Percentiles rank a stretch among this genome's conserved stretches.
These are phyloP conservation scores for Pseudomyrmex flavicornis DNA, from an alignment of 1,140 invertebrate species.

Conservation along the genomic window DNA sequence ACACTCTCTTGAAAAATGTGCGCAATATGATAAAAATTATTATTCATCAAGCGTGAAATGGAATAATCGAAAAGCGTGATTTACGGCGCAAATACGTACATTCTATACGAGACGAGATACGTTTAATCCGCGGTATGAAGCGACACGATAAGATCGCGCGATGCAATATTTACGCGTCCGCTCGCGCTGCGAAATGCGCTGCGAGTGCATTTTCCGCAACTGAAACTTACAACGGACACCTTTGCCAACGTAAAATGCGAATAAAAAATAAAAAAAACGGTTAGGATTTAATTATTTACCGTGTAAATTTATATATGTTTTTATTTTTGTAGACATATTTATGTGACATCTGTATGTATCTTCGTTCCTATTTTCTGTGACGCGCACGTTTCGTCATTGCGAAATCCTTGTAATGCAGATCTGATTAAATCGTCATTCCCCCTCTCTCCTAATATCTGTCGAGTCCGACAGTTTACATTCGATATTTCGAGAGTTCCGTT, in stretches of 20 bases:
- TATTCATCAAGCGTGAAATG: constrained; percentile 28
- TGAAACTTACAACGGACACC: constrained; percentile 59
- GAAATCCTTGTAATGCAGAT: neutral
- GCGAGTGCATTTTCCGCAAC: constrained; percentile 18
- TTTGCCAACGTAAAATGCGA: constrained; percentile 30
- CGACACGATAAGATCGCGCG: constrained; percentile 60
- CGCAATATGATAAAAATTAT: neutral
- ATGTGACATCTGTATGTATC: no score
- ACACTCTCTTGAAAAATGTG: neutral
- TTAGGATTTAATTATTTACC: no score
- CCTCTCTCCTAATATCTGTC: neutral
- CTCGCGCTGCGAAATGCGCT: constrained; percentile 60
- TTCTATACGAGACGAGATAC: constrained; percentile 26
- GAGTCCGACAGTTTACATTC: neutral
- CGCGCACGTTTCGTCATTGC: neutral
- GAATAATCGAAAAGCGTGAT: constrained; percentile 33
- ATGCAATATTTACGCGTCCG: constrained; percentile 11
- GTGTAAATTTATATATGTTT: no score
- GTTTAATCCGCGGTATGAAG: constrained; percentile 40
- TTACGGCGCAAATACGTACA: constrained; percentile 15
- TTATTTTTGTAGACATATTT: no score
- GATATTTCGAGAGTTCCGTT: constrained; percentile 21
- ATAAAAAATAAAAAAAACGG: neutral
- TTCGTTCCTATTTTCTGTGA: neutral
- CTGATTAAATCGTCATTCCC: neutral